Base-by-base conservation (phyloP, 2,113 vertebrate species). In the Tetrao urogallus region DNA sequence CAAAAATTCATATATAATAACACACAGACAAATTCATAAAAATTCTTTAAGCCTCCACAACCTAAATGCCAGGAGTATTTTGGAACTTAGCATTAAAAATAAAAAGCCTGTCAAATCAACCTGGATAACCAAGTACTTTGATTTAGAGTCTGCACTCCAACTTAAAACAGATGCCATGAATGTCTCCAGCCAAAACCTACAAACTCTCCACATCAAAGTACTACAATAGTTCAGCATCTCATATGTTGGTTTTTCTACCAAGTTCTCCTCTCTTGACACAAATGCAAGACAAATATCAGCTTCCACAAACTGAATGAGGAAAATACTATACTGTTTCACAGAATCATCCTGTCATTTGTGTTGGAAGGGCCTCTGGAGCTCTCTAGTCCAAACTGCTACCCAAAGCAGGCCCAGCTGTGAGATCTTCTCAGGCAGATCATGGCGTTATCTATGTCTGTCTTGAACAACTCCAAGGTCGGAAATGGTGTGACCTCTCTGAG, bases 21-120 rank as follows among this genome's bases (percentile, higher is more conserved):
- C 38, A 14, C 16, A 42, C 8, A 77, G 61, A 64, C 38, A 52
- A 18, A 88, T 56, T 60, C 16, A 27, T 42, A 80, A 63, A 72
- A 91, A 71, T 10, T 63, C 30, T 57, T 82, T 1, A 10, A 47
- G 54, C 11, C 78, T 87, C 76, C 8, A 1, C 56, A 65, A 57
- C 13, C 82, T 77, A 92, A 82, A 85, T 63, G 38, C 67, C 75
- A 89, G 42, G 24, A 78, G 79, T 38, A 58, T 25, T 42, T 58
- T 64, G 30, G 38, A 92, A 83, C 63, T 80, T n/a, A 86, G 17
- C 69, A 92, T 50, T 71, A 86, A 93, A 86, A 84, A 74, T 43
- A 90, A 90, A 88, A 28, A 93, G 40, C 56, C 83, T 16, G 8
- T 19, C 78, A 94, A 76, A 90, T 66, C 76, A 73, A 56, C 43